These are phyloP conservation scores for Elephas maximus DNA, from an alignment of 2,113 vertebrate species.

Conservation along the genomic window DNA sequence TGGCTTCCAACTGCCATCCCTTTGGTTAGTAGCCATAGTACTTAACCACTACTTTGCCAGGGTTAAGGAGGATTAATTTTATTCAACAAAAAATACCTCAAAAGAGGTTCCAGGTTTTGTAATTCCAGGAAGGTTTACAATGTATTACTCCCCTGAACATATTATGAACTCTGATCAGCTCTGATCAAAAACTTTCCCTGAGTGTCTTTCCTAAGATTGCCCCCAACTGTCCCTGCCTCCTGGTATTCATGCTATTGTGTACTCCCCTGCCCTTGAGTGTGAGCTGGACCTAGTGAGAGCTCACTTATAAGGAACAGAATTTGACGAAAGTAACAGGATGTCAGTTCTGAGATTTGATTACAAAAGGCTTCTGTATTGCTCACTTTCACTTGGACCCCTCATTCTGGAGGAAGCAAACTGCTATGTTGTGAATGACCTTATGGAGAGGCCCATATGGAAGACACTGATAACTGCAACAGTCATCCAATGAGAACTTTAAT, in stretches of 20 bases:
- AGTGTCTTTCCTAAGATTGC: background rate
- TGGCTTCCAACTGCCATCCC: too few relatives aligned
- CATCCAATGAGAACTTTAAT: background rate
- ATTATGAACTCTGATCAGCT: background rate
- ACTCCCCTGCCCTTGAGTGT: background rate
- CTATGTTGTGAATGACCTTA: background rate
- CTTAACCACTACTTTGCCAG: too few relatives aligned
- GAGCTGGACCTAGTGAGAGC: background rate
- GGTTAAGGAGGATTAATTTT: background rate
- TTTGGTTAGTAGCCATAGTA: too few relatives aligned
- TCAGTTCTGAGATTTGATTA: background rate
- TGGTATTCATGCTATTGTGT: background rate
- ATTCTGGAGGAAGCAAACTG: background rate
- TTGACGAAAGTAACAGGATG: background rate
- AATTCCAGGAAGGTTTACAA: background rate
- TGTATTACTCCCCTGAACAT: background rate
- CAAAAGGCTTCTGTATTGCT: background rate
- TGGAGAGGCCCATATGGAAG: rapidly evolving
- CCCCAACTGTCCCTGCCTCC: too few relatives aligned
- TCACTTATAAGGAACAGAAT: background rate
- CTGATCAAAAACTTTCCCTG: background rate
- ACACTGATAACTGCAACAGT: background rate
- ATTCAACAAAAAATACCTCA: background rate
- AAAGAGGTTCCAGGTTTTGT: background rate
- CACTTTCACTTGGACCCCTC: background rate